Conservation (phyloP, 2,888 invertebrate species). For the Melipona beecheii region DNA sequence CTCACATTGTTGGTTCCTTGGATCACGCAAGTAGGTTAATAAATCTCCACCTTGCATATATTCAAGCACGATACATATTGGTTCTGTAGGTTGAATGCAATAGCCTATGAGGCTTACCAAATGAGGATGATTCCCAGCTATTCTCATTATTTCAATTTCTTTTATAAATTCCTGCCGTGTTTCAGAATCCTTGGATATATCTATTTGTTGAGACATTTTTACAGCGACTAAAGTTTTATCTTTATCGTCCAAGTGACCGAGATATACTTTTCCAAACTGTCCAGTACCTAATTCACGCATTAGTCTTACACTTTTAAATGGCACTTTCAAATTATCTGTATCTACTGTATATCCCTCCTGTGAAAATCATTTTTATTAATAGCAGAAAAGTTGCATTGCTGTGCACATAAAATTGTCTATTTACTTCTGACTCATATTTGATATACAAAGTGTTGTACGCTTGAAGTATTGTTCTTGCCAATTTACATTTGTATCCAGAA, state of each 20-base stretch:
- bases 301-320: constrained; percentile 85
- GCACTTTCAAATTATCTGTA: constrained; percentile 85
- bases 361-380: constrained; percentile 17
- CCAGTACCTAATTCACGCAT: constrained; percentile 89
- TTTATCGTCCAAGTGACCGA: constrained; percentile 86
- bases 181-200: constrained; percentile 76
- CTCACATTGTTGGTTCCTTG: constrained; percentile 63
- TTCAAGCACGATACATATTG: constrained; percentile 91
- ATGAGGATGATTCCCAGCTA: constrained; percentile 90
- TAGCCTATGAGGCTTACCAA: constrained; percentile 91
- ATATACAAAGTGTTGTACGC: constrained; percentile 77
- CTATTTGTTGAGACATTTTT: constrained; percentile 76
- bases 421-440: constrained; percentile 73
- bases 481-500: constrained; percentile 55
- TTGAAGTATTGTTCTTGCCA: constrained; percentile 68
- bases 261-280: constrained; percentile 90
- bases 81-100: constrained; percentile 88
- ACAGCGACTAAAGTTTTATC: constrained; percentile 73
- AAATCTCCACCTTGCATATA: constrained; percentile 92
- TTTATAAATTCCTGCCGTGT: constrained; percentile 88
- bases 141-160: constrained; percentile 92
- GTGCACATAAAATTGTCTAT: constrained; percentile 1
- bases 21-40: constrained; percentile 85
- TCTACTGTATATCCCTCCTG: constrained; percentile 64
- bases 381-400: background rate